Conservation (phyloP, 1,140 invertebrate species). For the Nephotettix cincticeps region DNA sequence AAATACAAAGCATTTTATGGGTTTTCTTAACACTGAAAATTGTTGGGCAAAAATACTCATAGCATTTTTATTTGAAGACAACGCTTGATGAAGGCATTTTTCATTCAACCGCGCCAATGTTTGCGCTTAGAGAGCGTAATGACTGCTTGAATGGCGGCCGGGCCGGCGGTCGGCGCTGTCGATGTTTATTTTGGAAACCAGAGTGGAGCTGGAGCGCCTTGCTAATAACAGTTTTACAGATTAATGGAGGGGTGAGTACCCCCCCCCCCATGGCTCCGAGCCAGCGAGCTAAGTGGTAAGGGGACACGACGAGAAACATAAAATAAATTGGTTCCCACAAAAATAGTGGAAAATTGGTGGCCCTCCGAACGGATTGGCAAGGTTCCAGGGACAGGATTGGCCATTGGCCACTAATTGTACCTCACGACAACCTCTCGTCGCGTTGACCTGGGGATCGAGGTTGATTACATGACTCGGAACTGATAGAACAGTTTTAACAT, state of each 20-base stretch:
- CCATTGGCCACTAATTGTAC: not conserved
- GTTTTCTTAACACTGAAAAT: no score
- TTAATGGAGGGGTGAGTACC: not conserved
- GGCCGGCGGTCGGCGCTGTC: not conserved
- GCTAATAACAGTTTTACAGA: slow-evolving; percentile 23
- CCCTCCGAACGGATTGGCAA: not conserved
- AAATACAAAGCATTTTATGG: no score
- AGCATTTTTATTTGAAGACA: no score
- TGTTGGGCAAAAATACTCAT: no score
- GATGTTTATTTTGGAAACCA: slow-evolving; percentile 20
- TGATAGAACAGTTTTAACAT: no score
- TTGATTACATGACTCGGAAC: no score
- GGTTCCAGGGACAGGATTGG: not conserved
- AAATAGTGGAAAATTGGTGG: slow-evolving; percentile 16
- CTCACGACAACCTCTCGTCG: no score
- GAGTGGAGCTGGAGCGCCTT: not conserved
- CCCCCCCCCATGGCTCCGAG: not conserved
- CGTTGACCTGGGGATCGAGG: no score
- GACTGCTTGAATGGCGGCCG: not conserved
- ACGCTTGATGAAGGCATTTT: no score
- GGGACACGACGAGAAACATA: slow-evolving; percentile 20
- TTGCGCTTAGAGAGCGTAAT: not conserved
- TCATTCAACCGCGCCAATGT: no score
- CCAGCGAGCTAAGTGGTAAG: slow-evolving; percentile 13
- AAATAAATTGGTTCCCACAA: slow-evolving; percentile 22